These are phyloP conservation scores for Eublepharis macularius DNA, from an alignment of 2,113 vertebrate species.

Conservation along the genomic window DNA sequence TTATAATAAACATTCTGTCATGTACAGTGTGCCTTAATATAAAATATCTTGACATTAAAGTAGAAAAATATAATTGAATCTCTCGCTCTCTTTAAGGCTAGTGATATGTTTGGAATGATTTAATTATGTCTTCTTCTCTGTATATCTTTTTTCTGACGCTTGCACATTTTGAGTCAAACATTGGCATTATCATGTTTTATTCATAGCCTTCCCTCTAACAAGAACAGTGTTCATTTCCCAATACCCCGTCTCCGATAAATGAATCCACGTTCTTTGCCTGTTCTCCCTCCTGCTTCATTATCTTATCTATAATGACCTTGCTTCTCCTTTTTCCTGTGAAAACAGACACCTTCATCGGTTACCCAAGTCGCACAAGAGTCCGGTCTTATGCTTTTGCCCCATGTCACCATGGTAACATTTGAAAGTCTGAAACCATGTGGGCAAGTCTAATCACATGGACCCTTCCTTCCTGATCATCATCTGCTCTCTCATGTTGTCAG, in stretches of 20 bases:
- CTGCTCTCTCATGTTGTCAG: neutral
- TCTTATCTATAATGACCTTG: neutral
- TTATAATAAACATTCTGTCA: slow-evolving; percentile 37
- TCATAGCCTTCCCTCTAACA: neutral
- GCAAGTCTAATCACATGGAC: neutral
- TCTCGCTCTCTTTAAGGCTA: neutral
- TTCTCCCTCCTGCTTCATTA: neutral
- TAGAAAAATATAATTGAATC: slow-evolving; percentile 23
- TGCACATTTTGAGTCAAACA: neutral
- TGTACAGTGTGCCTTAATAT: neutral
- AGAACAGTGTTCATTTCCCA: neutral
- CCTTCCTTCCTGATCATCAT: neutral
- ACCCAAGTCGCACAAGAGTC: no score
- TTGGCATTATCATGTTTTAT: neutral
- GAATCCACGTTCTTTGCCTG: accelerated
- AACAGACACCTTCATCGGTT: neutral
- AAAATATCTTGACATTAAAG: neutral
- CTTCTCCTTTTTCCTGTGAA: neutral
- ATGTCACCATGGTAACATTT: neutral
- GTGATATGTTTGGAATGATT: neutral
- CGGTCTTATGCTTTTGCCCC: neutral
- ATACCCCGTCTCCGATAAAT: neutral
- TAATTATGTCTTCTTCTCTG: neutral
- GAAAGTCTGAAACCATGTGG: neutral
- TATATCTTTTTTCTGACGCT: neutral